phyloP scores from a whole-genome alignment of 2,797 vertebrate species.

The Sebastes cheni region DNA sequence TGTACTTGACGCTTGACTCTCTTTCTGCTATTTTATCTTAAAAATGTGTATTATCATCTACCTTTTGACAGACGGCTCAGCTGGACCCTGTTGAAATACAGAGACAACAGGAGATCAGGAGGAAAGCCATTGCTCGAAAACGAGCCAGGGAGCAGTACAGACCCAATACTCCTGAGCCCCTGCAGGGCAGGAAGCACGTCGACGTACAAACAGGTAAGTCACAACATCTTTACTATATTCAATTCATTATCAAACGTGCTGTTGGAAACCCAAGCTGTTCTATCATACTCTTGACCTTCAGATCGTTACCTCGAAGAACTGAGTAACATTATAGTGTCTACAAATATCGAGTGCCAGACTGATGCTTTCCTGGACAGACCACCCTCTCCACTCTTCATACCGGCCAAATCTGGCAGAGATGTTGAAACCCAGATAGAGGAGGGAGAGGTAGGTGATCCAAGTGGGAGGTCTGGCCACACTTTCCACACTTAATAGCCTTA shows the following conservation, averaged over 20 bases:
- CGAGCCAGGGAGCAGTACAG: slow-evolving; percentile 71
- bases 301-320: slow-evolving; percentile 95
- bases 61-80: slow-evolving; percentile 63
- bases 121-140: slow-evolving; percentile 74
- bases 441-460: slow-evolving; percentile 86
- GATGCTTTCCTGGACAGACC: slow-evolving; percentile 92
- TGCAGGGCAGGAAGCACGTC: slow-evolving; percentile 85
- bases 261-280: background rate
- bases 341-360: slow-evolving; percentile 90
- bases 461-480: background rate
- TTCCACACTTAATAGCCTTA: background rate
- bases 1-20: background rate
- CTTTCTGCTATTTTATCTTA: background rate
- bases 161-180: slow-evolving; percentile 79
- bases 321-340: slow-evolving; percentile 79
- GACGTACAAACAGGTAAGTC: slow-evolving; percentile 91
- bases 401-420: slow-evolving; percentile 92
- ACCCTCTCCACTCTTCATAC: slow-evolving; percentile 90
- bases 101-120: slow-evolving; percentile 76
- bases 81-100: slow-evolving; percentile 75
- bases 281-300: slow-evolving; percentile 52
- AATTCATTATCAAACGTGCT: background rate
- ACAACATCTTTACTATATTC: background rate
- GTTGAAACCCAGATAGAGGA: slow-evolving; percentile 91
- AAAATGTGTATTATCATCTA: background rate